Conservation (phyloP, 2,113 vertebrate genomes). For the Progne subis region DNA sequence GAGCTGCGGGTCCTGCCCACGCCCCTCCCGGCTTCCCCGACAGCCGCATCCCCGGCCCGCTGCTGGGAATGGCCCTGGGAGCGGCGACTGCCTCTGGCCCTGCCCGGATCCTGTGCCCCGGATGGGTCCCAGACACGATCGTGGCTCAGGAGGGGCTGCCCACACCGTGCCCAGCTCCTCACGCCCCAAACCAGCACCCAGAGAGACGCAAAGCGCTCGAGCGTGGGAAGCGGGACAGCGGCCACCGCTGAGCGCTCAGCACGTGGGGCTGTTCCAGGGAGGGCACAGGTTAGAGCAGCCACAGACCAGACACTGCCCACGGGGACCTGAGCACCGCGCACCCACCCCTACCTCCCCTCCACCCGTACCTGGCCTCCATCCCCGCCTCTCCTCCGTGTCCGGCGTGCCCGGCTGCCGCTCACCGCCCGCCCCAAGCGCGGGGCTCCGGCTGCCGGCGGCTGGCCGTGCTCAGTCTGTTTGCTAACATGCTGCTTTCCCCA, state of each 20-base stretch:
- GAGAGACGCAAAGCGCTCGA: neutral
- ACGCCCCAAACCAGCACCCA: fast-evolving
- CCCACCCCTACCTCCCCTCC: neutral
- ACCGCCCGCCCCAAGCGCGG: fast-evolving
- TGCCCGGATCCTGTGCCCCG: neutral
- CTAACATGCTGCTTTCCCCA: constrained; percentile 29
- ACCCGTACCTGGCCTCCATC: neutral
- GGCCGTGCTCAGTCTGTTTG: neutral
- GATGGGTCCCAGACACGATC: fast-evolving
- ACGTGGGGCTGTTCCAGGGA: neutral
- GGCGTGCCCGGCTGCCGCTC: neutral
- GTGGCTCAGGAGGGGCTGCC: neutral
- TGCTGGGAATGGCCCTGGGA: too few relatives aligned
- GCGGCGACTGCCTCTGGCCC: neutral
- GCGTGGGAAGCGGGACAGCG: neutral
- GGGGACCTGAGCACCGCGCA: fast-evolving
- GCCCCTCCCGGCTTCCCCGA: too few relatives aligned
- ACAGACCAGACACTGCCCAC: neutral
- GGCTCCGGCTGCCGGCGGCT: neutral
- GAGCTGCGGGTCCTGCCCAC: neutral
- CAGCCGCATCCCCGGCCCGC: neutral
- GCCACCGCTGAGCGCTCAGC: fast-evolving
- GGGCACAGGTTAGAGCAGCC: neutral
- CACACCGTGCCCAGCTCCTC: neutral
- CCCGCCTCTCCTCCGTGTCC: neutral